phyloP scores from a whole-genome alignment of 2,797 vertebrate species.

The Fistularia commersonii region DNA sequence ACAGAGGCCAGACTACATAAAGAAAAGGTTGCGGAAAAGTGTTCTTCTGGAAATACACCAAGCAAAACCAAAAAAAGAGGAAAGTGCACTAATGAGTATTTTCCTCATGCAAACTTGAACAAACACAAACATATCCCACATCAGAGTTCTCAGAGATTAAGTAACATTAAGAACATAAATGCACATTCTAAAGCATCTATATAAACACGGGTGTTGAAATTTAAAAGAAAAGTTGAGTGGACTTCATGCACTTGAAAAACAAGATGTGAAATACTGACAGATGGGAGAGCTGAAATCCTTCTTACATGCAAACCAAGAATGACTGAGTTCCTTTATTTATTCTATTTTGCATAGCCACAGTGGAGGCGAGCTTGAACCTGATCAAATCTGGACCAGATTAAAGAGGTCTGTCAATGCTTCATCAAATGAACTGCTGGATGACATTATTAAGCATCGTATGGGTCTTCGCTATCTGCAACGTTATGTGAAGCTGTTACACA shows the following conservation, averaged over 20 bases:
- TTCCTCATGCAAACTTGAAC: too few species aligned
- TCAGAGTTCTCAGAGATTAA: background rate
- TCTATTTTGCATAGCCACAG: constrained; percentile 38
- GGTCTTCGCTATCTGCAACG: constrained; percentile 51
- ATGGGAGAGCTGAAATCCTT: constrained; percentile 52
- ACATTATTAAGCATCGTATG: constrained; percentile 72
- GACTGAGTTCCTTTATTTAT: constrained; percentile 29
- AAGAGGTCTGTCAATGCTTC: constrained; percentile 62
- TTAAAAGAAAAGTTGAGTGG: constrained; percentile 34
- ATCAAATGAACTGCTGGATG: constrained; percentile 57
- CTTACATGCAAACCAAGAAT: constrained; percentile 35
- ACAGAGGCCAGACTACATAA: constrained; percentile 70
- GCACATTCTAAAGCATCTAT: background rate
- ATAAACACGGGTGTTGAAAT: constrained; percentile 4
- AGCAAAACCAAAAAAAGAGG: background rate
- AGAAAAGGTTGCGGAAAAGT: constrained; percentile 47
- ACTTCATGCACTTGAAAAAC: constrained; percentile 35
- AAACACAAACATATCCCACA: too few species aligned
- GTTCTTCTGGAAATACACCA: constrained; percentile 24
- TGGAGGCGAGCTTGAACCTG: constrained; percentile 45
- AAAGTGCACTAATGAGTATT: background rate
- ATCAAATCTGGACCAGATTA: constrained; percentile 68
- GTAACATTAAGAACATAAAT: background rate
- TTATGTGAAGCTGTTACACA: constrained; percentile 49
- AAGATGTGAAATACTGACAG: constrained; percentile 52